Conservation (phyloP, 1,140 invertebrate species). For the Lepidurus apus region DNA sequence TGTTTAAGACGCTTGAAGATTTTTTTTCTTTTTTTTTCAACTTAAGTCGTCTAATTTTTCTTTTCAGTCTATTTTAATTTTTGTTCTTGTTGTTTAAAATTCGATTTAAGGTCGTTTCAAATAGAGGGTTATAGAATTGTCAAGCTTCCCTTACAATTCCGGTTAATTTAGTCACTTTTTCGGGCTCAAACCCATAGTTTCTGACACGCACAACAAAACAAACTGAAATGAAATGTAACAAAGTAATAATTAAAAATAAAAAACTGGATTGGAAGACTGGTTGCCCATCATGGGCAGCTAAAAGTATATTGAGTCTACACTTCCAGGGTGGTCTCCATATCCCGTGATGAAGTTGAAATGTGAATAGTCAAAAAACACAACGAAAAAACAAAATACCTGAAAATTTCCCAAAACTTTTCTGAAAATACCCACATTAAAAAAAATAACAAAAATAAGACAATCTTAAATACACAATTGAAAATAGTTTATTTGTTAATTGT, state of each 20-base stretch:
- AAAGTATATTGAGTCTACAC: background rate
- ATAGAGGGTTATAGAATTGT: no score
- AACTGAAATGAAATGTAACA: background rate
- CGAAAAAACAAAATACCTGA: no score
- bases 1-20: background rate
- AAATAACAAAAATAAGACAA: no score
- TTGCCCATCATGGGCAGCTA: slow-evolving; percentile 9
- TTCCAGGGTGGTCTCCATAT: background rate
- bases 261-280: slow-evolving; percentile 14
- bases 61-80: background rate
- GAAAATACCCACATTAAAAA: background rate
- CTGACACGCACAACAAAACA: background rate
- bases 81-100: background rate
- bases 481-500: no score
- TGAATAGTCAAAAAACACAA: background rate
- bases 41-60: background rate
- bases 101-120: no score
- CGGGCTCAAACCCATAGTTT: background rate
- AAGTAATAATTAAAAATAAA: background rate
- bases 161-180: background rate
- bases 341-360: background rate
- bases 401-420: background rate
- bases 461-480: no score
- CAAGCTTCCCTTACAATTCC: background rate
- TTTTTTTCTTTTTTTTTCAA: background rate